Evolutionary conservation across 2,888 invertebrate species (phyloP), one percentile per base, ranked within the genome.

Genomic region (Hirtodrosophila cameraria): DNA sequence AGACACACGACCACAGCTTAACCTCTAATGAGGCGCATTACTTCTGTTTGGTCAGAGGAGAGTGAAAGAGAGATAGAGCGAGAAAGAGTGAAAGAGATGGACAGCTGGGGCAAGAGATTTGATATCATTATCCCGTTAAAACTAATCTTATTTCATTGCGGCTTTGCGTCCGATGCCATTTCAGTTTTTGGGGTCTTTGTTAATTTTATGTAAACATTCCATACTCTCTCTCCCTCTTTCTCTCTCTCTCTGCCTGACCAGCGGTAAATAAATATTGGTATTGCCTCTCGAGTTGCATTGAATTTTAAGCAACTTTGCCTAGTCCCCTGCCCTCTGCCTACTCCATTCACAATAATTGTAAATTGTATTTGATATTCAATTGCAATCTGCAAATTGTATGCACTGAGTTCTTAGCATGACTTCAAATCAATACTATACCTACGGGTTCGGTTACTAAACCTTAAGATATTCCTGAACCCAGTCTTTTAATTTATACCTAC

Each of bases 81-180:
- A 27, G n/a, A 13, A 18, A 5, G 15, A n/a, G 42, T 8, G 39
- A 15, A 18, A 35, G 23, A 23, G 46, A 42, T 38, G n/a, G n/a
- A n/a, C n/a, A n/a, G n/a, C n/a, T n/a, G n/a, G n/a, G n/a, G n/a
- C n/a, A 23, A 46, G 28, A 70, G 80, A 79, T 85, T 83, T 82
- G 81, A 82, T 72, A 82, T 82, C 80, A 82, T 82, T 82, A 82
- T 82, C 80, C 81, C 75, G 77, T 82, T 72, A 72, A 70, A 83
- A 76, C 80, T 75, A 82, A 82, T 79, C 75, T 71, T 64, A 62
- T 62, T 59, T 58, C 64, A 61, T 18, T 50, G 48, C 38, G 49
- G 41, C 36, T 25, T 43, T 36, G 43, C 23, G n/a, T 41, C 49
- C 28, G 30, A 23, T 38, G 28, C 42, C 42, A 28, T 9, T 42